phyloP scores from a whole-genome alignment of 2,797 vertebrate genomes.

The Eulemur mongoz region DNA sequence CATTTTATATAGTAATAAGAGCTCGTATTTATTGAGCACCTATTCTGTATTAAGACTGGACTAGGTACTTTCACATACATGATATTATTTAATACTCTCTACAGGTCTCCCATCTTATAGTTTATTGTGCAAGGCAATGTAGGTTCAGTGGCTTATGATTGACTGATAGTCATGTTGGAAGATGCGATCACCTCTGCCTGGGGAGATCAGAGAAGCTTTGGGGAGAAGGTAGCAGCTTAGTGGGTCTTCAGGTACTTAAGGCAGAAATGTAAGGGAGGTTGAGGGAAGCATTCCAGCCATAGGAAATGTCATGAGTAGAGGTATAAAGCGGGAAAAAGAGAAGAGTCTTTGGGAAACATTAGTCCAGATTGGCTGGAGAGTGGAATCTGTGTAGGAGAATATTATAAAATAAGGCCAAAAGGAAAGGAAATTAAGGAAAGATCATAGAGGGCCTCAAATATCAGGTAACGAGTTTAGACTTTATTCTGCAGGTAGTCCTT shows the following conservation, averaged over 20 bases:
- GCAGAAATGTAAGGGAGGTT: conserved; percentile 10
- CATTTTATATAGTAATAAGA: conserved; percentile 27
- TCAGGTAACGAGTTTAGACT: conserved; percentile 38
- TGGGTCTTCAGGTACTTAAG: background rate
- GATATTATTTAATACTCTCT: conserved; percentile 18
- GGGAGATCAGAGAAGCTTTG: conserved; percentile 11
- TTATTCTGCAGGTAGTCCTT: background rate
- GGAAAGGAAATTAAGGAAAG: conserved; percentile 10
- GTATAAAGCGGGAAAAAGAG: background rate
- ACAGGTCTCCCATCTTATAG: background rate
- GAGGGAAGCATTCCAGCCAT: background rate
- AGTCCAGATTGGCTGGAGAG: conserved; percentile 11
- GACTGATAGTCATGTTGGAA: background rate
- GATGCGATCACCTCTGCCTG: background rate
- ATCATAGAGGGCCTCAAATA: background rate
- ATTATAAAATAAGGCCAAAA: conserved; percentile 8
- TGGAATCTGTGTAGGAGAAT: background rate
- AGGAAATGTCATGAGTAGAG: background rate
- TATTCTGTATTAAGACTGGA: background rate
- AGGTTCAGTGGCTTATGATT: background rate
- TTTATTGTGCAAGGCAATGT: background rate
- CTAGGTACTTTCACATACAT: background rate
- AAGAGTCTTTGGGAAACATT: background rate
- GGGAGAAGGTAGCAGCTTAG: conserved; percentile 11
- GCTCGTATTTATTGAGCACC: background rate